phyloP scores from a whole-genome alignment of 1,140 invertebrate genomes.

The Tetragnatha versicolor region DNA sequence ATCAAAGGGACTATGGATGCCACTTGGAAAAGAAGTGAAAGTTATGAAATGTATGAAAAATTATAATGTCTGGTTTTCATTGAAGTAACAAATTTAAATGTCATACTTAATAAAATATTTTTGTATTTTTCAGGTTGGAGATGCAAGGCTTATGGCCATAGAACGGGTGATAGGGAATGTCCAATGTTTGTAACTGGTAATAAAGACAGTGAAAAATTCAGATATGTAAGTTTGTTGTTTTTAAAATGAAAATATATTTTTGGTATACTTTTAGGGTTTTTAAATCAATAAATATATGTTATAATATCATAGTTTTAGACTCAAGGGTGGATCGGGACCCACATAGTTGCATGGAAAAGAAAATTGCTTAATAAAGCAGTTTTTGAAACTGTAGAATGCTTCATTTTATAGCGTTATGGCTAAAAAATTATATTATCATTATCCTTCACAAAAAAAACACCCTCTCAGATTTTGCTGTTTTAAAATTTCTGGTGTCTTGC shows the following conservation, averaged over 20 bases:
- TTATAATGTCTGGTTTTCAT: background rate
- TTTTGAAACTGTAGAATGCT: background rate
- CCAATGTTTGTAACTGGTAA: conserved; percentile 61
- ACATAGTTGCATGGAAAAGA: no score
- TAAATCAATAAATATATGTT: conserved; percentile 15
- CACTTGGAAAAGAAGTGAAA: conserved; percentile 61
- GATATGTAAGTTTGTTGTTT: conserved; percentile 56
- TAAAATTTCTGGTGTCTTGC: no score
- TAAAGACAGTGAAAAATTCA: conserved; percentile 59
- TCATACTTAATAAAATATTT: no score
- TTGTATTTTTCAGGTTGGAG: conserved; percentile 59
- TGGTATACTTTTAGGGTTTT: no score
- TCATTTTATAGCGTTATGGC: background rate
- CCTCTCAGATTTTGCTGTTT: no score
- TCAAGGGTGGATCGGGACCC: background rate
- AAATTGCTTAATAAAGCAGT: conserved; percentile 2
- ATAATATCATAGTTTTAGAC: conserved; percentile 1
- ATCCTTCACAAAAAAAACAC: no score
- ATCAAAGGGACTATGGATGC: conserved; percentile 62
- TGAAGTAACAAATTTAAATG: no score
- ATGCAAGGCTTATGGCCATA: conserved; percentile 61
- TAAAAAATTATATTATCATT: background rate
- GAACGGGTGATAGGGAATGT: conserved; percentile 61
- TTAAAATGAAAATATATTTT: background rate
- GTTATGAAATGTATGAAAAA: conserved; percentile 60